phyloP scores from a whole-genome alignment of 2,113 vertebrate genomes.

The Butorides virescens region DNA sequence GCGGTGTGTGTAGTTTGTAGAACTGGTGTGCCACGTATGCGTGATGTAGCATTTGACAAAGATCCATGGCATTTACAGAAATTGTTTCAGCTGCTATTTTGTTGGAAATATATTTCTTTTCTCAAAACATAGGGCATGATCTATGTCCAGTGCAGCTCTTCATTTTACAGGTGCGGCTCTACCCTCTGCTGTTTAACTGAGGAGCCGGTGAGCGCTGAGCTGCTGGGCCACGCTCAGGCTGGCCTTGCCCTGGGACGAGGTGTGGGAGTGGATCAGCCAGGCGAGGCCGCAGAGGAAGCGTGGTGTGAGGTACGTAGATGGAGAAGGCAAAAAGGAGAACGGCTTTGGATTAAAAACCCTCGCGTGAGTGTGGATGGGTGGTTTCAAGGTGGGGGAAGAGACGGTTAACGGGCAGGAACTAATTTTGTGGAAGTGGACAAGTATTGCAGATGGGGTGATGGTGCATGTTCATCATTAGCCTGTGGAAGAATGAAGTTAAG shows the following conservation, averaged over 20 bases:
- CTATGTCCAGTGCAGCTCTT: accelerated
- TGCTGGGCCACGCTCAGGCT: accelerated
- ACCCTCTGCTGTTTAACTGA: accelerated
- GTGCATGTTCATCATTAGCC: accelerated
- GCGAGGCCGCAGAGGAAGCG: accelerated
- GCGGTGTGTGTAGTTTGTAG: not conserved
- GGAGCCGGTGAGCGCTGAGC: accelerated
- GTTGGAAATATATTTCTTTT: not conserved
- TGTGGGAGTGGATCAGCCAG: accelerated
- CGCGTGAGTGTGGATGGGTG: accelerated
- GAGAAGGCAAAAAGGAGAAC: not conserved
- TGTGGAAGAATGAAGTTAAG: accelerated
- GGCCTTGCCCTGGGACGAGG: accelerated
- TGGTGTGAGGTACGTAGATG: accelerated
- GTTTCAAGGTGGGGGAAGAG: too few species aligned
- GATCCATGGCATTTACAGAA: not conserved
- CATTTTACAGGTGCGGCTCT: accelerated
- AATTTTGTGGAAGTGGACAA: too few species aligned
- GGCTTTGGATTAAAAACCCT: accelerated
- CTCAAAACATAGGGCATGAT: not conserved
- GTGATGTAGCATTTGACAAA: not conserved
- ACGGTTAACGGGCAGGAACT: accelerated
- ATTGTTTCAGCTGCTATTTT: not conserved
- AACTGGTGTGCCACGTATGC: accelerated
- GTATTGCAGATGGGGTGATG: accelerated